Evolutionary conservation across 2,888 invertebrate species (phyloP).

Genomic region (Callosobruchus maculatus): DNA sequence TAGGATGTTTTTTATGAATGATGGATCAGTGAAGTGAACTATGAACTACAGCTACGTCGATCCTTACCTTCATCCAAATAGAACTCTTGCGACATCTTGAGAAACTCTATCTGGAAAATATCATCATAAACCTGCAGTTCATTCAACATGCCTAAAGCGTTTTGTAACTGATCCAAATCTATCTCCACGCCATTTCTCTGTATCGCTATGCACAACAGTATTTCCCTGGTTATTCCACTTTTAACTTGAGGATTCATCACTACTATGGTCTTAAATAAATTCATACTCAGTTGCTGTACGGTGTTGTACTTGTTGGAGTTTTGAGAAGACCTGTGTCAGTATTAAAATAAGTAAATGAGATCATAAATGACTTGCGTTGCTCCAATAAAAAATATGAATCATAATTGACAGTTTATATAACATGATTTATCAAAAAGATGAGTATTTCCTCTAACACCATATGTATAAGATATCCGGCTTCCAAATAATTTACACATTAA

Average conservation of each 20-base stretch:
- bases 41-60: too few relatives aligned
- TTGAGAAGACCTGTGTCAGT: slow-evolving; percentile 70
- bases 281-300: slow-evolving; percentile 89
- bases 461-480: too few relatives aligned
- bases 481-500: too few relatives aligned
- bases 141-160: slow-evolving; percentile 87
- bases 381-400: too few relatives aligned
- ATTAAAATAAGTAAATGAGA: not conserved
- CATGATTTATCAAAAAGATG: too few relatives aligned
- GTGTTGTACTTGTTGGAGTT: slow-evolving; percentile 81
- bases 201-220: slow-evolving; percentile 83
- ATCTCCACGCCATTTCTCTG: slow-evolving; percentile 87
- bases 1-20: too few relatives aligned
- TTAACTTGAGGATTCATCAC: slow-evolving; percentile 81
- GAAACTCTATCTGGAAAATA: slow-evolving; percentile 80
- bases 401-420: too few relatives aligned
- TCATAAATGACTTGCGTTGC: too few relatives aligned
- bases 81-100: slow-evolving; percentile 81
- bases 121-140: slow-evolving; percentile 87
- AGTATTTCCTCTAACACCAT: too few relatives aligned
- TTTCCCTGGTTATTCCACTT: slow-evolving; percentile 80
- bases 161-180: slow-evolving; percentile 84
- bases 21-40: too few relatives aligned
- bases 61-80: slow-evolving; percentile 88
- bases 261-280: slow-evolving; percentile 86